Percentiles rank a stretch among this genome's conserved stretches.
Evolutionary conservation across 2,797 vertebrate genomes (phyloP).

Genomic region (Thalassophryne amazonica): DNA sequence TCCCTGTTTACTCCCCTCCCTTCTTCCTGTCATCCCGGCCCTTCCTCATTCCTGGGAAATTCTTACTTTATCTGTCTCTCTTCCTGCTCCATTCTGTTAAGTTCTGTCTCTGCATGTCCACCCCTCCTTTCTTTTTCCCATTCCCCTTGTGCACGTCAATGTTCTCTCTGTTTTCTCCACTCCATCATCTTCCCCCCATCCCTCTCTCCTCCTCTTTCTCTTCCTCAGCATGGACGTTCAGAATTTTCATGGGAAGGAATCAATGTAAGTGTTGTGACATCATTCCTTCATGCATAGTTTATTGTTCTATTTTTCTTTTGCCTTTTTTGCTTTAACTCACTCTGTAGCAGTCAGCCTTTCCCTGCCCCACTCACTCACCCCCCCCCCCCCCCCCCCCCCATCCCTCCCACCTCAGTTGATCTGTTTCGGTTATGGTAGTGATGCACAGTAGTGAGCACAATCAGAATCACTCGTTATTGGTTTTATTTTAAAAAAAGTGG

Average conservation of each 20-base stretch:
- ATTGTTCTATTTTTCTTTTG: conserved; percentile 29
- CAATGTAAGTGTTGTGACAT: conserved; percentile 88
- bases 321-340: conserved; percentile 58
- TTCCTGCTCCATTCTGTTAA: conserved; percentile 10
- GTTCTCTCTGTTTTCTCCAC: conserved; percentile 62
- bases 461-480: conserved; percentile 24
- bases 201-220: conserved; percentile 60
- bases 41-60: conserved; percentile 53
- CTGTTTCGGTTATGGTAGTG: conserved; percentile 42
- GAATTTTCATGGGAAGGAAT: conserved; percentile 99
- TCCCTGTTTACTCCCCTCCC: conserved; percentile 62
- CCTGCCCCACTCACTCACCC: conserved; percentile 27
- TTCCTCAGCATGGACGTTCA: conserved; percentile 92
- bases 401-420: conserved; percentile 24
- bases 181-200: conserved; percentile 56
- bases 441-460: conserved; percentile 60
- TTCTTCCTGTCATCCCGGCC: conserved; percentile 57
- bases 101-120: conserved; percentile 37
- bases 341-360: conserved; percentile 46
- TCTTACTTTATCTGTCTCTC: conserved; percentile 38
- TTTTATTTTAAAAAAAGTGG: conserved; percentile 20
- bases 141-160: conserved; percentile 47
- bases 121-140: conserved; percentile 23
- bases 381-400: conserved; percentile 45
- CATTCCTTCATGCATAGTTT: conserved; percentile 66